Percentiles rank a stretch among this genome's conserved stretches.
Conservation (phyloP, 2,888 invertebrate species). For the Apodemia zela region DNA sequence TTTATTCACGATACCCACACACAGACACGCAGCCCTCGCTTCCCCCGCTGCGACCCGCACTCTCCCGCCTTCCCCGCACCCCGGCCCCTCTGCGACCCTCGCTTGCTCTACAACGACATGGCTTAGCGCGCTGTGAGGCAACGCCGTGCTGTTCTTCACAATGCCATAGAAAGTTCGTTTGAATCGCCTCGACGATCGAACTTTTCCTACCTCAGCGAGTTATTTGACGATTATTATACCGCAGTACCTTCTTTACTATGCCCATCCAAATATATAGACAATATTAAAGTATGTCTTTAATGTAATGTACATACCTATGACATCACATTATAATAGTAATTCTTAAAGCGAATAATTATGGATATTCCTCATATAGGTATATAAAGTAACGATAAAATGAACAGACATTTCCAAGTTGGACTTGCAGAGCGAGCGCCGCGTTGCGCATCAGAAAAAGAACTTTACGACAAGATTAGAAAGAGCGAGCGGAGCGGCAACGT, state of each 20-base stretch:
- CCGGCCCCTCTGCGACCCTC: slow-evolving; percentile 43
- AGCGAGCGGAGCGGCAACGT: slow-evolving; percentile 75
- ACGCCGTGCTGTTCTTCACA: slow-evolving; percentile 73
- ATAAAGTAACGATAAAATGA: slow-evolving; percentile 67
- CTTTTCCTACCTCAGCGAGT: slow-evolving; percentile 70
- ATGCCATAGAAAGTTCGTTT: slow-evolving; percentile 79
- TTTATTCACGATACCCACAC: slow-evolving; percentile 45
- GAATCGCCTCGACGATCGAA: slow-evolving; percentile 70
- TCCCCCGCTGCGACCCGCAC: slow-evolving; percentile 27
- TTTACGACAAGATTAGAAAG: slow-evolving; percentile 81
- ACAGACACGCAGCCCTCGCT: slow-evolving; percentile 39
- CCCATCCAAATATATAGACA: not conserved
- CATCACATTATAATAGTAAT: not conserved
- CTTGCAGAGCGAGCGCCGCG: slow-evolving; percentile 74
- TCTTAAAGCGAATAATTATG: not conserved
- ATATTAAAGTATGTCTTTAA: not conserved
- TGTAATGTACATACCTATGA: not conserved
- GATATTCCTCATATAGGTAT: not conserved
- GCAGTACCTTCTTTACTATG: slow-evolving; percentile 26
- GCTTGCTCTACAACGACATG: slow-evolving; percentile 59
- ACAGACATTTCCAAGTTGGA: slow-evolving; percentile 75
- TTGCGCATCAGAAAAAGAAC: slow-evolving; percentile 80
- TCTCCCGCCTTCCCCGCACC: slow-evolving; percentile 34
- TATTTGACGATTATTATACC: slow-evolving; percentile 27
- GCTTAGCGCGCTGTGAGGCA: slow-evolving; percentile 71